phyloP scores from a whole-genome alignment of 2,113 vertebrate genomes.

The Cromileptes altivelis region DNA sequence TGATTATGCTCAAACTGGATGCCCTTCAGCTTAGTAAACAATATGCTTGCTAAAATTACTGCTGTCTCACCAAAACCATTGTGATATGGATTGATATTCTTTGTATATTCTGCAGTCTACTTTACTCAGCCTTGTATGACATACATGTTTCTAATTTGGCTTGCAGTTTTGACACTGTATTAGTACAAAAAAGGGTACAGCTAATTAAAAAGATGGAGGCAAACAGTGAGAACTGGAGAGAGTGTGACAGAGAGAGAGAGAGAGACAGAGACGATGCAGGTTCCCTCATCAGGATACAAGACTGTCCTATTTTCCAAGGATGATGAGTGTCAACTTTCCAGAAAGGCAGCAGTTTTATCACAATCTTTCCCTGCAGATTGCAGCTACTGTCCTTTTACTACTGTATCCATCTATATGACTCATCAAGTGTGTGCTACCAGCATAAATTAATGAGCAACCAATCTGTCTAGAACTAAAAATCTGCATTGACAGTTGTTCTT shows the following conservation, averaged over 20 bases:
- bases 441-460: neutral
- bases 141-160: conserved; percentile 19
- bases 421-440: neutral
- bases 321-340: neutral
- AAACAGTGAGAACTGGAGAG: neutral
- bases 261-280: neutral
- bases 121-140: conserved; percentile 11
- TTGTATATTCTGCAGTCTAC: conserved; percentile 22
- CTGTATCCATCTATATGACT: neutral
- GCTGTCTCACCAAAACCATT: conserved; percentile 28
- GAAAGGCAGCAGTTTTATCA: neutral
- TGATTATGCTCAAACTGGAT: conserved; percentile 47
- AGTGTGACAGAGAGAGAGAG: neutral
- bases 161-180: conserved; percentile 19
- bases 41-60: conserved; percentile 51
- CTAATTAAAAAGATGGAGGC: conserved; percentile 6
- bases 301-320: neutral
- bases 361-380: neutral
- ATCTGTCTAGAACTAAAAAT: neutral
- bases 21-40: conserved; percentile 53
- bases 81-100: conserved; percentile 19
- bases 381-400: too few relatives aligned
- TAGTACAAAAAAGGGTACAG: neutral
- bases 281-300: neutral
- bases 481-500: neutral